Conservation (phyloP, 2,888 invertebrate genomes). For the Euzophera pinguis region DNA sequence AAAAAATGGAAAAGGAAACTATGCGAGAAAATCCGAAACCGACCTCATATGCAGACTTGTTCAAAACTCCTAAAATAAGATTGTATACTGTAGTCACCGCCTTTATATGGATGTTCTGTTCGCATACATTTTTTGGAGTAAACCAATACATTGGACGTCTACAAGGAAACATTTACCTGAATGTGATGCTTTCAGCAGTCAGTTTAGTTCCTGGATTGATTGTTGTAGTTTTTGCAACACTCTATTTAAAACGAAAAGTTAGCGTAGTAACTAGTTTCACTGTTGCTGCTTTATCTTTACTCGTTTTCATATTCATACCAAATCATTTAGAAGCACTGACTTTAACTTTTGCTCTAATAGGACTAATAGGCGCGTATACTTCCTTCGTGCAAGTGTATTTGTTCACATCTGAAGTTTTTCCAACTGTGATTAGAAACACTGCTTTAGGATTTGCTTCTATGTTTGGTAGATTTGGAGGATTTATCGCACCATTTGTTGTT, state of each 20-base stretch:
- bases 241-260: constrained; percentile 51
- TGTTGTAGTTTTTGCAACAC: constrained; percentile 44
- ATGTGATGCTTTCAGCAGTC: constrained; percentile 85
- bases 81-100: constrained; percentile 83
- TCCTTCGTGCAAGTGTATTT: constrained; percentile 84
- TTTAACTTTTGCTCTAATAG: constrained; percentile 85
- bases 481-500: constrained; percentile 84
- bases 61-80: constrained; percentile 84
- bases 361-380: constrained; percentile 86
- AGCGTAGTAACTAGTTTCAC: constrained; percentile 47
- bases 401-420: constrained; percentile 89
- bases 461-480: constrained; percentile 84
- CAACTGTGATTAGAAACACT: constrained; percentile 88
- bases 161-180: constrained; percentile 88
- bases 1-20: constrained; percentile 15
- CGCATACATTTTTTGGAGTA: constrained; percentile 90
- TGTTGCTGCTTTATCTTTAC: constrained; percentile 46
- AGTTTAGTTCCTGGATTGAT: constrained; percentile 47
- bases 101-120: constrained; percentile 88
- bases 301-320: constrained; percentile 56
- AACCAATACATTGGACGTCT: constrained; percentile 88
- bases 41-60: constrained; percentile 75
- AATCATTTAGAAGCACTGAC: constrained; percentile 51
- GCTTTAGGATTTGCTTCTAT: constrained; percentile 86
- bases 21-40: constrained; percentile 28